These are phyloP conservation scores for Napeogenes sylphis DNA, from an alignment of 2,888 invertebrate genomes.

Conservation along the genomic window DNA sequence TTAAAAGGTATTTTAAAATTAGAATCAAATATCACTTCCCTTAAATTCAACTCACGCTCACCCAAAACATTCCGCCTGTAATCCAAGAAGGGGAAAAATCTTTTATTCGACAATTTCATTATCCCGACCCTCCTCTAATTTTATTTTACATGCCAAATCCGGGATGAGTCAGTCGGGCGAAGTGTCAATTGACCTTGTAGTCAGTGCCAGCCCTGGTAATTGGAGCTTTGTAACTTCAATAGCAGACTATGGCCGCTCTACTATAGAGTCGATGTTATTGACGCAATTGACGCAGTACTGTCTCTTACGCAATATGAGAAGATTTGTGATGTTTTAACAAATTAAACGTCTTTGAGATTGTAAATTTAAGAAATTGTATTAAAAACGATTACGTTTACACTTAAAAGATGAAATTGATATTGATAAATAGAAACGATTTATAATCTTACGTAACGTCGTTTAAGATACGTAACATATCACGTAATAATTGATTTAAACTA, in stretches of 20 bases:
- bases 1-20: background rate
- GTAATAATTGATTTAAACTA: no score
- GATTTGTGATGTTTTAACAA: no score
- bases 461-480: no score
- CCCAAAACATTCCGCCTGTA: slow-evolving; percentile 12
- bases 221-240: slow-evolving; percentile 64
- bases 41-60: slow-evolving; percentile 17
- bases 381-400: no score
- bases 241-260: no score
- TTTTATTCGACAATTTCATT: slow-evolving; percentile 24
- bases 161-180: slow-evolving; percentile 40
- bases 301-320: background rate
- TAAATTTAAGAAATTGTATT: no score
- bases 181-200: slow-evolving; percentile 59
- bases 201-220: slow-evolving; percentile 58
- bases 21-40: background rate
- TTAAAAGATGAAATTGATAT: no score
- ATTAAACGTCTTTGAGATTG: no score
- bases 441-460: no score
- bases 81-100: slow-evolving; percentile 14
- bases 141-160: slow-evolving; percentile 29
- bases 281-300: no score
- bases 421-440: no score
- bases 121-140: slow-evolving; percentile 25
- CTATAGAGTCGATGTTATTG: no score